phyloP scores from a whole-genome alignment of 2,888 invertebrate genomes.

The Diadegma fenestrale region DNA sequence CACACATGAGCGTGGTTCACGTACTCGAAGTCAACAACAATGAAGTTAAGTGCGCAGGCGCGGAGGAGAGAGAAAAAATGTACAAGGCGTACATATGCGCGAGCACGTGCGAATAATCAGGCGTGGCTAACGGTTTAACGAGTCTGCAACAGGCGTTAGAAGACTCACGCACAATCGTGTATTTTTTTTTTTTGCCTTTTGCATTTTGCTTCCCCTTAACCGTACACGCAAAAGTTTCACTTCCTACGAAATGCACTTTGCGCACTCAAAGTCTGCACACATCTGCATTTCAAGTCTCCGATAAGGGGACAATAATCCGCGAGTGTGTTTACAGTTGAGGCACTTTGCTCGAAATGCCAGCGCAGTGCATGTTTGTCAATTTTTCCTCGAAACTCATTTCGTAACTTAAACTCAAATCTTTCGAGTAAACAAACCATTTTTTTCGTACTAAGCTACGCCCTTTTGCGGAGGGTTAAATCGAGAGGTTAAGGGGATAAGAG shows the following conservation, averaged over 20 bases:
- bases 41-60: constrained; percentile 36
- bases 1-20: neutral
- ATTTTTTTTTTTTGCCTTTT: neutral
- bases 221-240: constrained; percentile 32
- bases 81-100: constrained; percentile 74
- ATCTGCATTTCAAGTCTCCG: neutral
- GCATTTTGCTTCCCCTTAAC: neutral
- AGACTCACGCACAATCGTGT: constrained; percentile 54
- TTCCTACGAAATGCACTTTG: constrained; percentile 38
- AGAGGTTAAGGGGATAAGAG: neutral
- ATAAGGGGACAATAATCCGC: neutral
- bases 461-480: neutral
- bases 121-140: constrained; percentile 77
- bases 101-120: constrained; percentile 80
- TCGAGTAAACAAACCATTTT: neutral
- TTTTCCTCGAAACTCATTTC: neutral
- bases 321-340: neutral
- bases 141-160: constrained; percentile 68
- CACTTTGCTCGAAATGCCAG: neutral
- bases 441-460: neutral
- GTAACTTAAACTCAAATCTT: neutral
- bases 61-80: constrained; percentile 1
- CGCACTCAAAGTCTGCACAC: constrained; percentile 14
- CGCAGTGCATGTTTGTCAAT: neutral
- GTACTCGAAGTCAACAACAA: constrained; percentile 10